Evolutionary conservation across 1,140 invertebrate genomes (phyloP).

Genomic region (Drosophila persimilis): DNA sequence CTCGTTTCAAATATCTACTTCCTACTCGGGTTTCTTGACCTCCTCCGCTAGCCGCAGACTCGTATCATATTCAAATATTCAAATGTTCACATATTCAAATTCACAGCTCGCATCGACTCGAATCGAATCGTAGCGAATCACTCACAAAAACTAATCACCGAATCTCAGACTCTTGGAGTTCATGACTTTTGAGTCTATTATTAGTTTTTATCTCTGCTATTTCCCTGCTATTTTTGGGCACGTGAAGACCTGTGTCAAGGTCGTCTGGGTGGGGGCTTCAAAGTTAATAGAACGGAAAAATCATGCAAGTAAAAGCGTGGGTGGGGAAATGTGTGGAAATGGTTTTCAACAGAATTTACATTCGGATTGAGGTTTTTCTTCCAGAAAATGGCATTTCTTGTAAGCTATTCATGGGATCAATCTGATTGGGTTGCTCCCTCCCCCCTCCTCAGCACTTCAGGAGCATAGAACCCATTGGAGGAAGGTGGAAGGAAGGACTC

Average conservation of each 20-base stretch:
- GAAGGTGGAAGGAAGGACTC: no score
- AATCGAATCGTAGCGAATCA: slow-evolving; percentile 5
- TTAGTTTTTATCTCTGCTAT: slow-evolving; percentile 9
- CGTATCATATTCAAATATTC: slow-evolving; percentile 10
- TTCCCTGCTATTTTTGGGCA: slow-evolving; percentile 9
- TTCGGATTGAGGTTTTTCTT: no score
- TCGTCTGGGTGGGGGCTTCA: neutral
- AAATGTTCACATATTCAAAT: neutral
- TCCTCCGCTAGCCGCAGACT: slow-evolving; percentile 20
- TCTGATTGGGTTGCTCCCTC: no score
- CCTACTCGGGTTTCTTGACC: slow-evolving; percentile 48
- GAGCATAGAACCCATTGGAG: no score
- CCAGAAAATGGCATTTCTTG: no score
- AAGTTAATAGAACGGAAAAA: slow-evolving; percentile 9
- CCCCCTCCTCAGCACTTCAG: no score
- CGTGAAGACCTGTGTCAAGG: slow-evolving; percentile 31
- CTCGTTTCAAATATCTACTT: slow-evolving; percentile 11
- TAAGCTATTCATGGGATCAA: no score
- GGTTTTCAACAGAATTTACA: no score
- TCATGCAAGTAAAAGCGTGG: neutral
- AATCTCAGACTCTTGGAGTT: no score
- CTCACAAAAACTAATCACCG: no score
- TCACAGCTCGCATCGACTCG: neutral
- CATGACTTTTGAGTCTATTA: slow-evolving; percentile 9
- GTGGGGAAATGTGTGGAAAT: no score